A percentile compares a stretch with the other conserved stretches of the same genome.
These are phyloP conservation scores for Magallana gigas DNA, from an alignment of 1,140 invertebrate genomes.

Conservation along the genomic window DNA sequence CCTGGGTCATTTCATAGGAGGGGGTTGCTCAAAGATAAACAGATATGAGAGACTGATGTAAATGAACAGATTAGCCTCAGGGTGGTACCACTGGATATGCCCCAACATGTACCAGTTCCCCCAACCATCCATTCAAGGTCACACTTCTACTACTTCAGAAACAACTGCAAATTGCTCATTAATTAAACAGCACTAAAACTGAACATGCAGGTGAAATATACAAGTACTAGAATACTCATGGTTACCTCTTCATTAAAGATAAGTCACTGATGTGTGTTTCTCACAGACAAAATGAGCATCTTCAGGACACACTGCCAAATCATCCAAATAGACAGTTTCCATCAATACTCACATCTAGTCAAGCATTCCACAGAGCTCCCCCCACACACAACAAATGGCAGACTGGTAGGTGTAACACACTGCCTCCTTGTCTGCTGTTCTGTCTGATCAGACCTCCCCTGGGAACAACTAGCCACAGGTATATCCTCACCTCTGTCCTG, in stretches of 20 bases:
- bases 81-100: constrained; percentile 11
- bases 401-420: neutral
- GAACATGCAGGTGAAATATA: neutral
- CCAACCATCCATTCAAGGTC: constrained; percentile 13
- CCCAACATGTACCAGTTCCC: constrained; percentile 3
- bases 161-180: neutral
- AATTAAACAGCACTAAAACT: neutral
- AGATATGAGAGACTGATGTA: neutral
- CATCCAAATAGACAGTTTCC: neutral
- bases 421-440: neutral
- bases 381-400: neutral
- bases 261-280: neutral
- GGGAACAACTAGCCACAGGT: neutral
- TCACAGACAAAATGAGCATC: neutral
- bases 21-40: constrained; percentile 14
- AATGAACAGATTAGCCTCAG: neutral
- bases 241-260: neutral
- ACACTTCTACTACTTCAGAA: neutral
- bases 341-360: neutral
- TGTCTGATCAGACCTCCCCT: neutral
- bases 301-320: constrained; percentile 8
- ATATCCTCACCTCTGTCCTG: neutral
- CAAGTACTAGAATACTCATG: neutral
- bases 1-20: constrained; percentile 25
- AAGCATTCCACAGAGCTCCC: neutral